Conservation (phyloP, 2,797 vertebrate species). For the Echeneis naucrates region DNA sequence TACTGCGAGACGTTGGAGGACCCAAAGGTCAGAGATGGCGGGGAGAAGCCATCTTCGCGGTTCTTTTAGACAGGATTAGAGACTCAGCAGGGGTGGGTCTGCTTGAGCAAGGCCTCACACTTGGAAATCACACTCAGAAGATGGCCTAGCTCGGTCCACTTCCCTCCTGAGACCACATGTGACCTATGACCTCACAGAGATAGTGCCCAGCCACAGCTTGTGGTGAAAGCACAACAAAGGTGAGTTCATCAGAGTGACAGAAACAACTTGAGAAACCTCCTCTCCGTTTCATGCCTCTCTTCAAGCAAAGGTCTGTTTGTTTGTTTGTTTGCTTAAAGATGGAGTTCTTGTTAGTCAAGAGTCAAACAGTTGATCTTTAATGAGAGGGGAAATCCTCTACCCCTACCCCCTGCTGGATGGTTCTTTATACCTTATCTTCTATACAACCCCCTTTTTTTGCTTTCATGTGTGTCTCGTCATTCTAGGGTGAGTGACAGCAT, state of each 20-base stretch:
- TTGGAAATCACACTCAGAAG: conserved; percentile 54
- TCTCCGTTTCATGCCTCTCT: conserved; percentile 11
- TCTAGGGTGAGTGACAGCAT: conserved; percentile 69
- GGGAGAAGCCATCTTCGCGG: conserved; percentile 70
- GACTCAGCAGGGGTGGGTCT: conserved; percentile 61
- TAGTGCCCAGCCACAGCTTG: not conserved
- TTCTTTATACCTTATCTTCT: conserved; percentile 63
- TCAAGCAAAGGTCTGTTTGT: conserved; percentile 38
- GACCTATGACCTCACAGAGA: conserved; percentile 45
- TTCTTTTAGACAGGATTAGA: conserved; percentile 80
- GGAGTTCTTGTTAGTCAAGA: conserved; percentile 65
- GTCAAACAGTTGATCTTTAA: conserved; percentile 76
- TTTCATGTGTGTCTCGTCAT: conserved; percentile 76
- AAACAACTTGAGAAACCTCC: conserved; percentile 16
- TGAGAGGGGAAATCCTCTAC: conserved; percentile 66
- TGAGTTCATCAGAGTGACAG: conserved; percentile 3
- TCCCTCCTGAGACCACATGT: conserved; percentile 50
- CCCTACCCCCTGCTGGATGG: conserved; percentile 38
- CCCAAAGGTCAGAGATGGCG: conserved; percentile 70
- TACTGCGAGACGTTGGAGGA: conserved; percentile 65
- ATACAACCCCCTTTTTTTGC: conserved; percentile 22
- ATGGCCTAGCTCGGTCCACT: conserved; percentile 34
- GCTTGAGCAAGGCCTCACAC: conserved; percentile 55
- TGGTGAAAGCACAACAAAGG: not conserved
- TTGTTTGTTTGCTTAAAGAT: conserved; percentile 65